These are phyloP conservation scores for Thelaira solivaga DNA, from an alignment of 2,888 invertebrate species.

Conservation along the genomic window DNA sequence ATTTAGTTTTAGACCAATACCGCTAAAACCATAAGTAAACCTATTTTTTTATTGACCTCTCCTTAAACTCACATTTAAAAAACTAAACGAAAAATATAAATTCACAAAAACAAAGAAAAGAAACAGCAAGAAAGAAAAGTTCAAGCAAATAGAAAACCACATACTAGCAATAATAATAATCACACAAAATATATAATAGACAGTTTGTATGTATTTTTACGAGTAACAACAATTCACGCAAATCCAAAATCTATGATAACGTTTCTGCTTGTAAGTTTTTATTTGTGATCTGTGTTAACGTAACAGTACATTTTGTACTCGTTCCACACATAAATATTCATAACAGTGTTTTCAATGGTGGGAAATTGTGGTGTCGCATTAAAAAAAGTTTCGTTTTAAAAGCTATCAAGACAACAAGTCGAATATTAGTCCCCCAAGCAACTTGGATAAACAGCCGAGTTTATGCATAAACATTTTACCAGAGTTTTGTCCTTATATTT, in stretches of 20 bases:
- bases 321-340: no score
- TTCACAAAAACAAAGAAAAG: no score
- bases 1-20: conserved; percentile 48
- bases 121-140: conserved; percentile 20
- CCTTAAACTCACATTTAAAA: conserved; percentile 58
- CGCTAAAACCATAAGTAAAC: conserved; percentile 60
- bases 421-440: no score
- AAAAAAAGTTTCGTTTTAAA: no score
- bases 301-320: conserved; percentile 27
- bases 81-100: conserved; percentile 8
- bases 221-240: no score
- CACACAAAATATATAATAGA: conserved; percentile 48
- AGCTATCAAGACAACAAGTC: no score
- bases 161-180: conserved; percentile 33
- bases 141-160: conserved; percentile 47
- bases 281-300: conserved; percentile 46
- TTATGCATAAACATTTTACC: no score
- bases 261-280: neutral
- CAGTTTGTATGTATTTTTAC: conserved; percentile 51
- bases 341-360: conserved; percentile 32
- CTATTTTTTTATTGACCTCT: conserved; percentile 60
- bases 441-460: no score
- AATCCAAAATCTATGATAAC: conserved; percentile 58
- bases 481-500: no score
- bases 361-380: no score